Evolutionary conservation across 1,140 invertebrate species (phyloP), one percentile per base, ranked within the genome.

Genomic region (Theocolax elegans): DNA sequence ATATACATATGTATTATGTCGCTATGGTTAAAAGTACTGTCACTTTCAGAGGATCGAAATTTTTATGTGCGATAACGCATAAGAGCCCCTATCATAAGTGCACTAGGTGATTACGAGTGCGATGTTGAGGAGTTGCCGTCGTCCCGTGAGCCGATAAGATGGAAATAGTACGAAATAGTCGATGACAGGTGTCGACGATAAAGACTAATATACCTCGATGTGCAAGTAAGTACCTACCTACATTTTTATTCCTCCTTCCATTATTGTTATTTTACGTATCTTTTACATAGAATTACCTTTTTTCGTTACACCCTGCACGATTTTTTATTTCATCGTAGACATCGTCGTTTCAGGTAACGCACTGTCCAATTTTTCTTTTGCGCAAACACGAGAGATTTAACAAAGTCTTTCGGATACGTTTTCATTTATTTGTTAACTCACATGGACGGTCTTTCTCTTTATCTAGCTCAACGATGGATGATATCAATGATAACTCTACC

Each of bases 391-490:
- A n/a, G n/a, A n/a, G n/a, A n/a, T n/a, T n/a, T n/a, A n/a, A n/a
- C n/a, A n/a, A n/a, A n/a, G n/a, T n/a, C n/a, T n/a, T n/a, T n/a
- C n/a, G n/a, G n/a, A n/a, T n/a, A n/a, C n/a, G n/a, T n/a, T n/a
- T n/a, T n/a, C n/a, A n/a, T n/a, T n/a, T n/a, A n/a, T n/a, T n/a
- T n/a, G n/a, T n/a, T n/a, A n/a, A n/a, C n/a, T n/a, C n/a, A n/a
- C n/a, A n/a, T n/a, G n/a, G n/a, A n/a, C n/a, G n/a, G n/a, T 13
- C 6, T 35, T 40, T 1, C 9, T n/a, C 19, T 58, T 13, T 48
- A 25, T 29, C 6, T 7, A 35, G 23, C 23, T 40, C 40, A 27
- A 59, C 13, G 19, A 68, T 68, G 66, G 66, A 51, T 40, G 56
- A 68, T 8, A 3, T 15, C 17, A 60, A 27, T 29, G 44, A 60